Percentiles rank a stretch among this genome's conserved stretches.
These are phyloP conservation scores for Pipistrellus nathusii DNA, from an alignment of 2,797 vertebrate species.

Conservation along the genomic window DNA sequence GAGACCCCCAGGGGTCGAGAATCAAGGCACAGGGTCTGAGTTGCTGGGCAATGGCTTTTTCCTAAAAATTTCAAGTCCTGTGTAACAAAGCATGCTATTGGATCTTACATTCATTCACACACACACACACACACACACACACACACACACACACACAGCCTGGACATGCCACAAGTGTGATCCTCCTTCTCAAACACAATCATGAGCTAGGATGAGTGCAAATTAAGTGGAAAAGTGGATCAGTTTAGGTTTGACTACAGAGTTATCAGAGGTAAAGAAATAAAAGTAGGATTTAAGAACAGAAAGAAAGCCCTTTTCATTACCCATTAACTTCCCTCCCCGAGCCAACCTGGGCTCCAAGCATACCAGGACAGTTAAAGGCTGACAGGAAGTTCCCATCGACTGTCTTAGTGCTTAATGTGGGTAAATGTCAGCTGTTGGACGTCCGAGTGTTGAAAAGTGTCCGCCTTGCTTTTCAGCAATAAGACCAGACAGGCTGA, in stretches of 20 bases:
- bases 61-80: conserved; percentile 11
- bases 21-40: conserved; percentile 38
- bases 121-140: not conserved
- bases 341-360: not conserved
- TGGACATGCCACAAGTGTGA: not conserved
- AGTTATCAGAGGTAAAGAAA: not conserved
- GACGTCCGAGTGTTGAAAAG: conserved; percentile 51
- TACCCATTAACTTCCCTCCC: not conserved
- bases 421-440: conserved; percentile 48
- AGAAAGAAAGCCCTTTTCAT: not conserved
- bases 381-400: conserved; percentile 52
- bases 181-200: conserved; percentile 28
- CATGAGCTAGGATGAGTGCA: not conserved
- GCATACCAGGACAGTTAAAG: not conserved
- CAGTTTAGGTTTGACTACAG: not conserved
- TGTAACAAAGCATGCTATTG: not conserved
- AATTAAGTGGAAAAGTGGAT: not conserved
- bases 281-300: not conserved
- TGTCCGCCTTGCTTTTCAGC: conserved; percentile 26
- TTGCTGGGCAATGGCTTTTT: not conserved
- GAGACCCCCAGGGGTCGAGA: not conserved
- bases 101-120: too few species aligned
- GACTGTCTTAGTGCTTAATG: conserved; percentile 54
- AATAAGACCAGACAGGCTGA: conserved; percentile 25
- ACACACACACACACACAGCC: not conserved